phyloP scores from a whole-genome alignment of 1,140 invertebrate genomes.

The Tetragonula clypearis region DNA sequence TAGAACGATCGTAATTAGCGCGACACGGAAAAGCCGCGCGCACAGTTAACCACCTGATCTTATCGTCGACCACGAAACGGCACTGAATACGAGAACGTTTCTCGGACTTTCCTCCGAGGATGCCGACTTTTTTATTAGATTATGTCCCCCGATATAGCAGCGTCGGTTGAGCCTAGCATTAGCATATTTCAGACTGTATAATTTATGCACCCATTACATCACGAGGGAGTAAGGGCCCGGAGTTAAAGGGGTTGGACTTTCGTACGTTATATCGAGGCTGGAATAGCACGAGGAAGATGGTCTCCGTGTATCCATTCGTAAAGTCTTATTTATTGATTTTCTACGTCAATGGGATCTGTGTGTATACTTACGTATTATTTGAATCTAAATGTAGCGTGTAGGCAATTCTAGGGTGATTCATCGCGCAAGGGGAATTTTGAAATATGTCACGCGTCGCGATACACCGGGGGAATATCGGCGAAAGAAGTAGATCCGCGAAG shows the following conservation, averaged over 20 bases:
- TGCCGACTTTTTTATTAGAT: constrained; percentile 63
- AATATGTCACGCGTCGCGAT: not conserved
- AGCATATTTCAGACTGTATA: constrained; percentile 62
- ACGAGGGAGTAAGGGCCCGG: constrained; percentile 20
- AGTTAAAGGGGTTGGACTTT: constrained; percentile 49
- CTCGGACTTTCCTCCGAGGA: constrained; percentile 42
- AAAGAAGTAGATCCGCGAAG: not conserved
- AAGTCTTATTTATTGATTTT: constrained; percentile 56
- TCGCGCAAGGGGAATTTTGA: not conserved
- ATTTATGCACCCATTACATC: constrained; percentile 63
- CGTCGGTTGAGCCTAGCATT: constrained; percentile 51
- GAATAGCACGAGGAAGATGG: constrained; percentile 14
- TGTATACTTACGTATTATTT: not conserved
- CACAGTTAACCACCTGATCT: not conserved
- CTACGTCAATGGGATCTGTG: constrained; percentile 38
- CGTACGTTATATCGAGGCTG: constrained; percentile 21
- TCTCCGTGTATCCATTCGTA: constrained; percentile 28
- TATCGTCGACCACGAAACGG: constrained; percentile 13
- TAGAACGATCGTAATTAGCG: constrained; percentile 29
- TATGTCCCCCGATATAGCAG: constrained; percentile 45
- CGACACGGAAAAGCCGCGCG: constrained; percentile 4
- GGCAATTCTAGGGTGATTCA: constrained; percentile 6
- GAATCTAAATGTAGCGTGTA: constrained; percentile 10
- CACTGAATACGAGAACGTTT: constrained; percentile 18
- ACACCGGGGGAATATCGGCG: not conserved